Evolutionary conservation across 2,888 invertebrate species (phyloP).

Genomic region (Brachyptera risi): DNA sequence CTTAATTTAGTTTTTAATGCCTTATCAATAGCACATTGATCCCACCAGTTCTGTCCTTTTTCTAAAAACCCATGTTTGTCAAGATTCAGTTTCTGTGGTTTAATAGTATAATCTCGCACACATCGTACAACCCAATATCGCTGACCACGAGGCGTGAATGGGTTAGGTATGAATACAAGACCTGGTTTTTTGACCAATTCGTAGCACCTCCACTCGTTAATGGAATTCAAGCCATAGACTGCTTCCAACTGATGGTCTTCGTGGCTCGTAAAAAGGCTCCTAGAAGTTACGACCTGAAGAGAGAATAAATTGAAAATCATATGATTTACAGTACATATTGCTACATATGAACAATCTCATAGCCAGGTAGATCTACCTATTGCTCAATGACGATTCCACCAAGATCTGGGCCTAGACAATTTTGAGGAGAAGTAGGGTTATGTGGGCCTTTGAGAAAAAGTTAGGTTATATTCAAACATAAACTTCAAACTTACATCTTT

Average conservation of each 20-base stretch:
- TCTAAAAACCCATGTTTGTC: slow-evolving; percentile 50
- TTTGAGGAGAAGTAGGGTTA: too few species aligned
- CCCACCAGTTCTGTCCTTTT: slow-evolving; percentile 60
- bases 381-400: too few species aligned
- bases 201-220: slow-evolving; percentile 59
- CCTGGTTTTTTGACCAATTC: slow-evolving; percentile 59
- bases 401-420: too few species aligned
- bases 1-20: slow-evolving; percentile 58
- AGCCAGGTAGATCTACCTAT: too few species aligned
- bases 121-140: slow-evolving; percentile 79
- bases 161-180: slow-evolving; percentile 75
- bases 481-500: neutral
- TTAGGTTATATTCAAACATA: neutral
- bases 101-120: slow-evolving; percentile 68
- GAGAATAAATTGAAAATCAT: too few species aligned
- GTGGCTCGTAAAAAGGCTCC: too few species aligned
- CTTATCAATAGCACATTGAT: slow-evolving; percentile 36
- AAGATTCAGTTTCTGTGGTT: slow-evolving; percentile 68
- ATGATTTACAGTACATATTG: too few species aligned
- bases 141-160: slow-evolving; percentile 74
- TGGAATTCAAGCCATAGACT: slow-evolving; percentile 45
- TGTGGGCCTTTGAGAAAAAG: neutral
- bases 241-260: neutral
- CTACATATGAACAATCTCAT: too few species aligned
- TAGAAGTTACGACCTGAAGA: neutral